Base-by-base conservation (phyloP, 2,797 vertebrate genomes). In the Graptemys geographica region DNA sequence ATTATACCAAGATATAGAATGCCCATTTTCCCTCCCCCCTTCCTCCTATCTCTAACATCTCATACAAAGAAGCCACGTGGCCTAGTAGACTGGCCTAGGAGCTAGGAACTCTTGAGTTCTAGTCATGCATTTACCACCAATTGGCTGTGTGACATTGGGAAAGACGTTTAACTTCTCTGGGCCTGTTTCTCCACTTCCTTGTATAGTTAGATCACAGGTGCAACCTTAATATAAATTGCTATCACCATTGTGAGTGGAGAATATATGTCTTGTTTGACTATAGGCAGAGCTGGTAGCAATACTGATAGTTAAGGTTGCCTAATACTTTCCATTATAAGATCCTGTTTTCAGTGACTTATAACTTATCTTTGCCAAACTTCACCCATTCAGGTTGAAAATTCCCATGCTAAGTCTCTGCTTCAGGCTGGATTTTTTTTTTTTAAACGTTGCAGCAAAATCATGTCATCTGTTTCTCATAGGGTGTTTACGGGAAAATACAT, bases 161-260 rank as follows among this genome's bases (percentile, higher is more conserved):
- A 78, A 18, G 7, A 15, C 18, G 83, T 51, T 88, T 82, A 62
- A 19, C 74, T 57, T 6, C 6, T 56, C 44, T 72, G 9, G 12
- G 19, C 51, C 33, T 83, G 18, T 15, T 76, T 76, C 25, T 76
- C 25, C 41, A 76, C 72, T 44, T 25, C 25, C 41, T 76, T 13
- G 37, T 44, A 47, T 47, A 44, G 72, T 44, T 12, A 25, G 21
- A 3, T 27, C 72, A 44, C 41, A 37, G 37, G 11, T 25, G 21
- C 9, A 3, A 23, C 37, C 18, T 37, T 23, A 74, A 41, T 44
- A 2, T 86, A 84, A 86, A 94, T 3, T 21, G 37, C 15, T 69
- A 28, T 1, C 15, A 2, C 27, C 0, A 0, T 2, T 0, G 0
- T 28, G 47, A 89, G 62, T 31, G 10, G 47, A 80, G n/a, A 53